Evolutionary conservation across 2,888 invertebrate genomes (phyloP).

Genomic region (Synanthedon myopaeformis): DNA sequence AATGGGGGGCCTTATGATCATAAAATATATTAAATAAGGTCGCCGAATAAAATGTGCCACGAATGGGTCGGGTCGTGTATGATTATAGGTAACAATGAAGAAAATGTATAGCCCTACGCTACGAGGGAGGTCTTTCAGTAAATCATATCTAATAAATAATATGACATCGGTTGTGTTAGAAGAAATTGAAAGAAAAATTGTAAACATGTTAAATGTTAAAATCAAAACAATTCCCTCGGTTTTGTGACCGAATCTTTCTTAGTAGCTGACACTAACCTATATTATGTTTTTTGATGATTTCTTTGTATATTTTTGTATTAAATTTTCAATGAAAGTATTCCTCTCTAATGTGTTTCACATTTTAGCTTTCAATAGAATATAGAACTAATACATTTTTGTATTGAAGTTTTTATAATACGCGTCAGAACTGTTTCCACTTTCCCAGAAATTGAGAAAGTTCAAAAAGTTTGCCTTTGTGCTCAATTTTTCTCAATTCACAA

Average conservation of each 20-base stretch:
- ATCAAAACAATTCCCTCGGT: too few relatives aligned
- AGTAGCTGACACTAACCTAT: too few relatives aligned
- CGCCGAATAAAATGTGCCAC: constrained; percentile 22
- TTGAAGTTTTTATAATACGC: too few relatives aligned
- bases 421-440: neutral
- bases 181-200: neutral
- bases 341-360: too few relatives aligned
- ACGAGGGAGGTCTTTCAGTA: constrained; percentile 20
- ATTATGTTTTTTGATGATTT: too few relatives aligned
- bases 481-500: neutral
- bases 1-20: constrained; percentile 11
- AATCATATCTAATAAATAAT: constrained; percentile 13
- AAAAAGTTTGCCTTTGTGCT: neutral
- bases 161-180: neutral
- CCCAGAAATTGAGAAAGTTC: neutral
- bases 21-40: constrained; percentile 19
- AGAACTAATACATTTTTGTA: too few relatives aligned
- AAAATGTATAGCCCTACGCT: constrained; percentile 27
- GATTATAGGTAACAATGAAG: constrained; percentile 30
- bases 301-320: too few relatives aligned
- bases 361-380: too few relatives aligned
- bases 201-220: too few relatives aligned
- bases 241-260: too few relatives aligned
- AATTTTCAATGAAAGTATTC: too few relatives aligned
- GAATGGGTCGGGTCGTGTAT: constrained; percentile 26